Conservation (phyloP, 1,140 invertebrate species). For the Bilobella aurantiaca region DNA sequence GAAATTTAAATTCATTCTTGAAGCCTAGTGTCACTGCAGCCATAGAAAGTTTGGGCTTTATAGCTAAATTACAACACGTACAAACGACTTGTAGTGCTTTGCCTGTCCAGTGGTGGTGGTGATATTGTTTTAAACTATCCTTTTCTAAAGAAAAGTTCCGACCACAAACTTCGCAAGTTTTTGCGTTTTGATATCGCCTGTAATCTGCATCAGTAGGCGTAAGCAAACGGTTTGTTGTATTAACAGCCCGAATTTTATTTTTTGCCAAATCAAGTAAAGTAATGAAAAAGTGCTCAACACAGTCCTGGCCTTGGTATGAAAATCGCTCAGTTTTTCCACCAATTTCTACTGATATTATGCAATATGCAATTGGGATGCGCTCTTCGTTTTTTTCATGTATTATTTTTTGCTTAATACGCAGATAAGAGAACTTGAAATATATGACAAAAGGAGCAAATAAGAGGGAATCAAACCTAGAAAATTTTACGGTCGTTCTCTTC, state of each 20-base stretch:
- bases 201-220: neutral
- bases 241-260: neutral
- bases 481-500: neutral
- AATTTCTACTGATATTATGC: neutral
- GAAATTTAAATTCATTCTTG: neutral
- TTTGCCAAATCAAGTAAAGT: neutral
- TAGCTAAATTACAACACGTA: neutral
- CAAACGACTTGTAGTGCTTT: neutral
- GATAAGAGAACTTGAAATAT: neutral
- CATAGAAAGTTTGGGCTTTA: neutral
- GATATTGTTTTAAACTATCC: neutral
- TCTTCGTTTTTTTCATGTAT: neutral
- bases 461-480: neutral
- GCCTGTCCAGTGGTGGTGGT: neutral
- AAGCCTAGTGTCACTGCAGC: neutral
- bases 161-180: neutral
- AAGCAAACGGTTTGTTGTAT: neutral
- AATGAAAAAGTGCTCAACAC: neutral
- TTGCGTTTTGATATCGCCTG: neutral
- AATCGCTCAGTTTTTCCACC: neutral
- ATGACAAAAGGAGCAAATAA: neutral
- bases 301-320: neutral
- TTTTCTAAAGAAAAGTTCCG: neutral
- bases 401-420: neutral
- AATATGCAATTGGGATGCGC: neutral